phyloP scores from a whole-genome alignment of 2,113 vertebrate species.

The Leucoraja erinaceus region DNA sequence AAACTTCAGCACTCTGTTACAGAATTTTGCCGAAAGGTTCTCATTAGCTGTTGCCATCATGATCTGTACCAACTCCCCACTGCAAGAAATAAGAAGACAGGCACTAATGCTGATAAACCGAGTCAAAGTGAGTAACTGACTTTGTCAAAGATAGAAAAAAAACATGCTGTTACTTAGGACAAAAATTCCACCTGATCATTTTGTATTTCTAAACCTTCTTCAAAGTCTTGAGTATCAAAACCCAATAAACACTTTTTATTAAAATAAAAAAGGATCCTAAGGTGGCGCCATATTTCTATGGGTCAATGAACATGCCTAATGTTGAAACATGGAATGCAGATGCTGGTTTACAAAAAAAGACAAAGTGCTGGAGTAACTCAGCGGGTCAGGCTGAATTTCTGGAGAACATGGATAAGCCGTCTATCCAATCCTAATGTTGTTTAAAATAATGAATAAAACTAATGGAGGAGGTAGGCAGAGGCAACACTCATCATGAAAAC shows the following conservation, averaged over 20 bases:
- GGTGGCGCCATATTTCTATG: neutral
- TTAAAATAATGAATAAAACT: neutral
- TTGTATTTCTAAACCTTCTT: neutral
- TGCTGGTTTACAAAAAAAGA: too few species aligned
- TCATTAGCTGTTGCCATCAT: conserved; percentile 98
- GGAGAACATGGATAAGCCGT: too few species aligned
- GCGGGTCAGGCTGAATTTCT: too few species aligned
- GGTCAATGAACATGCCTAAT: neutral
- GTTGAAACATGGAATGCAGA: neutral
- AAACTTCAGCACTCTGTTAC: conserved; percentile 93
- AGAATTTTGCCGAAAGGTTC: conserved; percentile 91
- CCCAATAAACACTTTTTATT: neutral
- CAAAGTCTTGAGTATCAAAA: neutral
- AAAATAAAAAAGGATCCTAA: neutral
- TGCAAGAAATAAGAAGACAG: conserved; percentile 47
- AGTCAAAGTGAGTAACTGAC: neutral
- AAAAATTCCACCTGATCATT: neutral
- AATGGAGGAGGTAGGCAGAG: neutral
- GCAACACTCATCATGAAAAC: neutral
- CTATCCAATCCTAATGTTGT: neutral
- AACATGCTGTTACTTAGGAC: neutral
- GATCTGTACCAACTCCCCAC: conserved; percentile 94
- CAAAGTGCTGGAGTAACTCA: too few species aligned
- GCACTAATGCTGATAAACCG: neutral
- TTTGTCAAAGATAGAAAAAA: neutral